Percentiles rank a stretch among this genome's conserved stretches.
These are phyloP conservation scores for Microctonus hyperodae DNA, from an alignment of 2,888 invertebrate species.

Conservation along the genomic window DNA sequence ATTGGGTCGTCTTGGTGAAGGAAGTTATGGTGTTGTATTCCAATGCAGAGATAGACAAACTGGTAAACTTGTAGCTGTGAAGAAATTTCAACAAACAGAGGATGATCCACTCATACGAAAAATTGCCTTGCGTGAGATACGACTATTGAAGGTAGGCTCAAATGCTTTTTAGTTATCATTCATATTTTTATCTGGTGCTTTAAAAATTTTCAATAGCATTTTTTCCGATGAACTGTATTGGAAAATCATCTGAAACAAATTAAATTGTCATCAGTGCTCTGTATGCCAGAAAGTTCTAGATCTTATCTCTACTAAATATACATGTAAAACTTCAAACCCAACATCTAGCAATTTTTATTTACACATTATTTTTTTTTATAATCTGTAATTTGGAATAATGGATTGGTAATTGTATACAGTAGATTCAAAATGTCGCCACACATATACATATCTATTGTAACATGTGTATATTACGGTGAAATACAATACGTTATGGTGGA, in stretches of 20 bases:
- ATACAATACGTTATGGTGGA: conserved; percentile 8
- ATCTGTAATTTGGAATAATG: neutral
- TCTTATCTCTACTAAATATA: conserved; percentile 25
- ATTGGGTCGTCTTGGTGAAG: conserved; percentile 92
- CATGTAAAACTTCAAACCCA: too few species aligned
- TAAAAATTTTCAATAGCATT: too few species aligned
- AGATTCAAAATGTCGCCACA: neutral
- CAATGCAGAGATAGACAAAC: conserved; percentile 95
- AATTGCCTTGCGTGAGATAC: conserved; percentile 93
- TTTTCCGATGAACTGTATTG: neutral
- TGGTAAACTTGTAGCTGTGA: conserved; percentile 93
- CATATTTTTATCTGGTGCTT: too few species aligned
- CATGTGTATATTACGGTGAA: neutral
- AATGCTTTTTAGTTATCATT: conserved; percentile 10
- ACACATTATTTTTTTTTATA: neutral
- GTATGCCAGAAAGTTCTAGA: conserved; percentile 29
- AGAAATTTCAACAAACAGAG: conserved; percentile 96
- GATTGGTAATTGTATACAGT: neutral
- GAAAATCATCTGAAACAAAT: conserved; percentile 1
- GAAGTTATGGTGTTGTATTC: conserved; percentile 94
- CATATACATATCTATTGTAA: neutral
- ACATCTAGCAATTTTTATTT: conserved; percentile 9
- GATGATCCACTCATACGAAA: conserved; percentile 96
- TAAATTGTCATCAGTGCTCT: neutral
- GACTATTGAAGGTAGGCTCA: conserved; percentile 94